These are phyloP conservation scores for Priocnemis perturbator DNA, from an alignment of 2,888 invertebrate species.

Conservation along the genomic window DNA sequence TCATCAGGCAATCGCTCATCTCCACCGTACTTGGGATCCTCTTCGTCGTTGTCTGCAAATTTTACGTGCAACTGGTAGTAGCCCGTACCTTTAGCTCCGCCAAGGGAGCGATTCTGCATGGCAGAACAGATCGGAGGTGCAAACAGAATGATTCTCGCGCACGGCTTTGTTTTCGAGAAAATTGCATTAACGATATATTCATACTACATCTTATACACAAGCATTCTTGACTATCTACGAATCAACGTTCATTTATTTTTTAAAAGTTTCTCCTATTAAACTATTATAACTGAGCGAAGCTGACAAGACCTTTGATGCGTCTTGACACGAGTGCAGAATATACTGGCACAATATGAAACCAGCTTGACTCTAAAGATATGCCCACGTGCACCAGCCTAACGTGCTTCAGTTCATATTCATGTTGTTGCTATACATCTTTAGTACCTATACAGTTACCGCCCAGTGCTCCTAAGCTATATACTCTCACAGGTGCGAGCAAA, in stretches of 20 bases:
- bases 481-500: conserved; percentile 72
- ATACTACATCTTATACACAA: too few relatives aligned
- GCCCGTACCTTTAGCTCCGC: too few relatives aligned
- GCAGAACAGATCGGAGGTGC: too few relatives aligned
- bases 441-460: background rate
- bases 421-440: background rate
- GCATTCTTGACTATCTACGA: too few relatives aligned
- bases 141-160: too few relatives aligned
- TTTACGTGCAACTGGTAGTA: too few relatives aligned
- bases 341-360: background rate
- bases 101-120: too few relatives aligned
- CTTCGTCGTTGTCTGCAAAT: too few relatives aligned
- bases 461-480: too few relatives aligned
- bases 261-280: background rate
- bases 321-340: background rate
- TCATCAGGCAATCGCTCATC: conserved; percentile 68
- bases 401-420: background rate
- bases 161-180: too few relatives aligned
- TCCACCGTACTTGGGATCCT: background rate
- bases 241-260: background rate
- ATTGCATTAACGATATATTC: too few relatives aligned
- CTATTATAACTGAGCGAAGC: background rate
- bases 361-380: background rate
- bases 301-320: background rate
- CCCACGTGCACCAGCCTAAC: background rate